Evolutionary conservation across 2,888 invertebrate genomes (phyloP).

Genomic region (Mythimna loreyi): DNA sequence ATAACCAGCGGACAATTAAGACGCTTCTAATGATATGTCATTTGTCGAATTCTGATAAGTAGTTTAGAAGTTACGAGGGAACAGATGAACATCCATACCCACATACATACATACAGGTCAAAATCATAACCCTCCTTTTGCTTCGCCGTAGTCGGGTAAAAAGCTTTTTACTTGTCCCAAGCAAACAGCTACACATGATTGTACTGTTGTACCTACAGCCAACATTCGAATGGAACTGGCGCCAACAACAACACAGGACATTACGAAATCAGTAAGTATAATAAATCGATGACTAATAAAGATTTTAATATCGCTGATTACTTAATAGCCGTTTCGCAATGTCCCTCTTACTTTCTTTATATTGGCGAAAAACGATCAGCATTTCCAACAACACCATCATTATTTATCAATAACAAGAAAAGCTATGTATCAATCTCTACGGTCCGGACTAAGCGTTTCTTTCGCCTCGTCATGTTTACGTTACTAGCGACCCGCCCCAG

Average conservation of each 20-base stretch:
- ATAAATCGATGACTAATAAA: constrained; percentile 14
- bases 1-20: too few relatives aligned
- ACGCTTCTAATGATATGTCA: too few relatives aligned
- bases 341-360: constrained; percentile 29
- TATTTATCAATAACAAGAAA: constrained; percentile 13
- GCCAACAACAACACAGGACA: not conserved
- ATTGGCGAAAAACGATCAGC: constrained; percentile 6
- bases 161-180: constrained; percentile 6
- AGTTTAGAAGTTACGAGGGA: too few relatives aligned
- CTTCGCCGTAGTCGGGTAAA: too few relatives aligned
- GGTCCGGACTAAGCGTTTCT: too few relatives aligned
- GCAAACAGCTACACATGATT: constrained; percentile 5
- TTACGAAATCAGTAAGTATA: constrained; percentile 22
- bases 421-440: too few relatives aligned
- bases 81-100: too few relatives aligned
- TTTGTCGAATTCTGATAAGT: too few relatives aligned
- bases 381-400: not conserved
- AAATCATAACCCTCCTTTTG: too few relatives aligned
- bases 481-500: too few relatives aligned
- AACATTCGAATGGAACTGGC: constrained; percentile 15
- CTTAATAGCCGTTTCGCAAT: constrained; percentile 28
- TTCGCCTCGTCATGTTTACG: too few relatives aligned
- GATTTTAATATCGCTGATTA: constrained; percentile 17
- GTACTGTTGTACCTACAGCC: not conserved
- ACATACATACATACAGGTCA: too few relatives aligned